Evolutionary conservation across 2,113 vertebrate species (phyloP), one percentile per base, ranked within the genome.

Genomic region (Siniperca knerii): DNA sequence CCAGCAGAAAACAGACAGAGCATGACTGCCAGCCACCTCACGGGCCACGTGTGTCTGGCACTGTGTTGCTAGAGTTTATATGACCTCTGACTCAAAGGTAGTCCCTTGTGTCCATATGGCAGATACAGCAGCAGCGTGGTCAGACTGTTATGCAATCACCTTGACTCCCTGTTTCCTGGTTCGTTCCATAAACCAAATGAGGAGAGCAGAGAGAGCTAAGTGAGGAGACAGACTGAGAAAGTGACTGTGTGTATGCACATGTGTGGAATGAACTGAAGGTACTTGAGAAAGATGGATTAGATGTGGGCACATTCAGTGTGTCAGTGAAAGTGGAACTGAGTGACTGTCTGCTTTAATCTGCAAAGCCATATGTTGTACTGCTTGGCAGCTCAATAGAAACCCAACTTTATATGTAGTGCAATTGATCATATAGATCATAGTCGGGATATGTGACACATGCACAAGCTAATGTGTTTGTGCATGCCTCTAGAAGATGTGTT

Each of bases 31-130:
- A 0, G 54, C 61, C 75, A 62, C 77, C 57, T 81, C 74, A 52
- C 25, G 4, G 78, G 80, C 80, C 85, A 83, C 62, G 50, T 87
- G 79, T 46, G 55, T 87, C 77, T 86, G 78, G 10, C 61, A 57
- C 76, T 66, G 75, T 58, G 2, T 68, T 60, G 82, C 83, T 68
- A 50, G 61, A 81, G 90, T 92, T 91, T 89, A 82, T 87, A 57
- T 82, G 92, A 93, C 91, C 93, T 82, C 66, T 92, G 89, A 90
- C 90, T 70, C 62, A 16, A 74, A 62, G 84, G 54, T 50, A 60
- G 83, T 70, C 87, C 70, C 86, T 71, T 40, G 85, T 82, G 87
- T 90, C 75, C 83, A 48, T 80, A 61, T 69, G 78, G 80, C 75
- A 89, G 79, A 90, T 80, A 52, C 66, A 77, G 55, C 69, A 77